Evolutionary conservation across 1,140 invertebrate species (phyloP).

Genomic region (Pogonomyrmex californicus): DNA sequence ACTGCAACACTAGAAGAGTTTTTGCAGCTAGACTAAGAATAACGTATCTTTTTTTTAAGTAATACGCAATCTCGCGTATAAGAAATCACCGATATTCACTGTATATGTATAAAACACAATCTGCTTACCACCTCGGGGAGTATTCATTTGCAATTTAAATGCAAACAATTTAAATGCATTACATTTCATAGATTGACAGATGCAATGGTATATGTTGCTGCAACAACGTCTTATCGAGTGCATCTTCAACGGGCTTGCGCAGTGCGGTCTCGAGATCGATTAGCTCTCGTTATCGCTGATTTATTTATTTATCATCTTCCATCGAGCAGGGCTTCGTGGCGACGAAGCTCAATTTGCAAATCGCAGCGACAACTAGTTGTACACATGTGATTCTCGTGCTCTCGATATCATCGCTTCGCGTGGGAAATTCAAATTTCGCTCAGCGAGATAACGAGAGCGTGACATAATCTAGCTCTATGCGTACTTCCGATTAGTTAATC

Average conservation of each 20-base stretch:
- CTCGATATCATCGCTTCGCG: not conserved
- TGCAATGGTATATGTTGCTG: not conserved
- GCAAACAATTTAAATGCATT: not conserved
- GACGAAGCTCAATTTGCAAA: constrained; percentile 22
- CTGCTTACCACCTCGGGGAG: not conserved
- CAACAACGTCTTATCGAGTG: constrained; percentile 5
- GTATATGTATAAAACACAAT: not conserved
- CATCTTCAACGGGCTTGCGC: constrained; percentile 24
- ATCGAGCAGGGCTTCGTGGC: not conserved
- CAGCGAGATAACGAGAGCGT: not conserved
- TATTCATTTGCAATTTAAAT: not conserved
- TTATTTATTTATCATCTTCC: constrained; percentile 59
- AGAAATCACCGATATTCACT: not conserved
- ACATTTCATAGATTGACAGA: constrained; percentile 11
- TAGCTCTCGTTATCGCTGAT: constrained; percentile 60
- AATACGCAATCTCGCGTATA: not conserved
- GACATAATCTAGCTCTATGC: not conserved
- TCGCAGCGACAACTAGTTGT: constrained; percentile 3
- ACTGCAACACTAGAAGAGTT: not conserved
- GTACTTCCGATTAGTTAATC: constrained; percentile 15
- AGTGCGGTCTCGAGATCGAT: constrained; percentile 52
- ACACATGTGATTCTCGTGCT: not conserved
- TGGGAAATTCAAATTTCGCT: not conserved
- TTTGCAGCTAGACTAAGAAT: not conserved
- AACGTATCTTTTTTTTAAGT: not conserved